Evolutionary conservation across 2,888 invertebrate genomes (phyloP).

Genomic region (Agrypnus murinus): DNA sequence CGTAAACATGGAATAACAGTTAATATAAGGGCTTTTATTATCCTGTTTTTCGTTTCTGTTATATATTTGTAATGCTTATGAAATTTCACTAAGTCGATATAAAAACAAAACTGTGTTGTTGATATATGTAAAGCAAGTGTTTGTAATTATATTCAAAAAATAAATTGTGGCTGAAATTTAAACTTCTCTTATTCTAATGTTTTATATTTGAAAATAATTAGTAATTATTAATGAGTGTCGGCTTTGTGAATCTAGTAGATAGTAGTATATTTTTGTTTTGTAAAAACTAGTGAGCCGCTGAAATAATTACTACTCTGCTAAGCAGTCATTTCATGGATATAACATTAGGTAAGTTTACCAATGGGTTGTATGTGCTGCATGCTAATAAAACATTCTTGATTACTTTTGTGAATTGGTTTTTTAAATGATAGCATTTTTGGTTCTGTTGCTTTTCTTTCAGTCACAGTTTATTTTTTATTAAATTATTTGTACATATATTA

Average conservation of each 20-base stretch:
- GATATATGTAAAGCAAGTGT: conserved; percentile 59
- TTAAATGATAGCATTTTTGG: not conserved
- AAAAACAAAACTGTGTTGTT: conserved; percentile 50
- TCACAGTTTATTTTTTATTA: conserved; percentile 56
- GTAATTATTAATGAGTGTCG: not conserved
- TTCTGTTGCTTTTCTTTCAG: conserved; percentile 45
- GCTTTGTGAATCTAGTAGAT: too few relatives aligned
- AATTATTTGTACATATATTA: conserved; percentile 2
- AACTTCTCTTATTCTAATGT: conserved; percentile 24
- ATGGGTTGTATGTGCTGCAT: conserved; percentile 31
- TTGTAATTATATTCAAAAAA: conserved; percentile 60
- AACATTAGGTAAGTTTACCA: conserved; percentile 31
- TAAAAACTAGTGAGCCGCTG: not conserved
- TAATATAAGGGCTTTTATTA: conserved; percentile 7
- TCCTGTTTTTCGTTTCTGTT: not conserved
- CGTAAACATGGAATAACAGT: not conserved
- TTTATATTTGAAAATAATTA: too few relatives aligned
- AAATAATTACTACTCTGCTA: not conserved
- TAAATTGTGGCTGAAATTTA: conserved; percentile 62
- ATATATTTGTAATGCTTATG: conserved; percentile 4
- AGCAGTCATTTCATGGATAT: conserved; percentile 7
- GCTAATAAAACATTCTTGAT: conserved; percentile 5
- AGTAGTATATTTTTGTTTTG: not conserved
- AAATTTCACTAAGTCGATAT: conserved; percentile 46
- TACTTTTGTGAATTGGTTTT: too few relatives aligned